Percentiles rank a stretch among this genome's conserved stretches.
These are phyloP conservation scores for Cottus gobio DNA, from an alignment of 2,113 vertebrate species.

Conservation along the genomic window DNA sequence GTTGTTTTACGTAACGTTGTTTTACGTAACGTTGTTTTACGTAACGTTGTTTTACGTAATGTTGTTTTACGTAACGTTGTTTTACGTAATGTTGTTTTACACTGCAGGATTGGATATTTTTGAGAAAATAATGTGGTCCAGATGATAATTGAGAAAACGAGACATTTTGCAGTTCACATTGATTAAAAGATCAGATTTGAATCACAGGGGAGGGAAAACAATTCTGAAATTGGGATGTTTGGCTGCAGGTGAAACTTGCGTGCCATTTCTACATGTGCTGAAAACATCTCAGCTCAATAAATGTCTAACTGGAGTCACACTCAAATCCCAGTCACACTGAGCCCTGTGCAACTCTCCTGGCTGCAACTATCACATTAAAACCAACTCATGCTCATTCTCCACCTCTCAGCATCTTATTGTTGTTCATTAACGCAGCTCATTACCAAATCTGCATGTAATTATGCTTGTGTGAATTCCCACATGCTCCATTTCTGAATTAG, in stretches of 20 bases:
- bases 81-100: neutral
- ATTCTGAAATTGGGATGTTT: neutral
- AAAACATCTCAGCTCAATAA: conserved; percentile 4
- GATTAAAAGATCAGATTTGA: neutral
- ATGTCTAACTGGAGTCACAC: neutral
- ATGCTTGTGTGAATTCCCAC: conserved; percentile 29
- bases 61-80: too few species aligned
- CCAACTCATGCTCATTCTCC: conserved; percentile 40
- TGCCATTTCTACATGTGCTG: neutral
- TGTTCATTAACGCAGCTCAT: conserved; percentile 64
- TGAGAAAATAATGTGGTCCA: neutral
- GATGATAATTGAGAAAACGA: neutral
- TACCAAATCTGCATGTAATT: conserved; percentile 53
- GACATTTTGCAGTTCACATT: neutral
- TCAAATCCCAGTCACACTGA: neutral
- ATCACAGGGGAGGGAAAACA: neutral
- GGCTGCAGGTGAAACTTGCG: neutral
- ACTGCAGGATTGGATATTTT: neutral
- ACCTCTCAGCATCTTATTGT: conserved; percentile 57
- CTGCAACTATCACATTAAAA: conserved; percentile 41
- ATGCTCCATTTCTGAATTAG: conserved; percentile 14
- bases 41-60: too few species aligned
- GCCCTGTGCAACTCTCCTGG: conserved; percentile 24
- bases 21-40: too few species aligned
- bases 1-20: too few species aligned